These are phyloP conservation scores for Trachelus troglodyta DNA, from an alignment of 2,888 invertebrate species.

Conservation along the genomic window DNA sequence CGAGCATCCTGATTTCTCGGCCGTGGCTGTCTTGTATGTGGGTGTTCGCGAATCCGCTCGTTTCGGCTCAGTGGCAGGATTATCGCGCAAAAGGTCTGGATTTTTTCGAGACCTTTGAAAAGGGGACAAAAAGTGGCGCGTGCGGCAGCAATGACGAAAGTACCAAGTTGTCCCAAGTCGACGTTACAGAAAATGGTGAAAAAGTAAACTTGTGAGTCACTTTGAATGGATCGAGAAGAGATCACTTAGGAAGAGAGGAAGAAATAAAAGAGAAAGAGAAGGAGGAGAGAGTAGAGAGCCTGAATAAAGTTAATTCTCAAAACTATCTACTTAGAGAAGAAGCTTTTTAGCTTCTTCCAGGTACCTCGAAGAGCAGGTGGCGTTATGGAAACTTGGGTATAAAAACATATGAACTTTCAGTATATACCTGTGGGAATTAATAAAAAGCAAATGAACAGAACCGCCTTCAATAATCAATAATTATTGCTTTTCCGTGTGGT, in stretches of 20 bases:
- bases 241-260: neutral
- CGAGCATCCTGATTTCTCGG: neutral
- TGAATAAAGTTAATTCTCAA: neutral
- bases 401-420: neutral
- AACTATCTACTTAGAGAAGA: neutral
- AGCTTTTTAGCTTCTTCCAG: neutral
- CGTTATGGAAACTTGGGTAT: neutral
- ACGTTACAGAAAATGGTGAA: neutral
- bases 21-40: neutral
- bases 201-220: neutral
- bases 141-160: neutral
- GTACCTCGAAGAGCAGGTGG: neutral
- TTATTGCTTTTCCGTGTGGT: too few species aligned
- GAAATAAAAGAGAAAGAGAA: neutral
- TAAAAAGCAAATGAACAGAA: too few species aligned
- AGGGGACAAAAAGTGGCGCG: neutral
- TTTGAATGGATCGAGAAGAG: neutral
- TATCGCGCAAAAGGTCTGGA: neutral
- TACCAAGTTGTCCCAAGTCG: neutral
- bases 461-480: too few species aligned
- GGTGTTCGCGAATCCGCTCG: neutral
- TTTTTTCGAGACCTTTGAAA: neutral
- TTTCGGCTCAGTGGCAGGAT: neutral
- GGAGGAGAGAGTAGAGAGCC: too few species aligned
- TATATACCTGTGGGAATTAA: too few species aligned